Base-by-base conservation (phyloP, 2,888 invertebrate genomes). In the Aethes cnicana region DNA sequence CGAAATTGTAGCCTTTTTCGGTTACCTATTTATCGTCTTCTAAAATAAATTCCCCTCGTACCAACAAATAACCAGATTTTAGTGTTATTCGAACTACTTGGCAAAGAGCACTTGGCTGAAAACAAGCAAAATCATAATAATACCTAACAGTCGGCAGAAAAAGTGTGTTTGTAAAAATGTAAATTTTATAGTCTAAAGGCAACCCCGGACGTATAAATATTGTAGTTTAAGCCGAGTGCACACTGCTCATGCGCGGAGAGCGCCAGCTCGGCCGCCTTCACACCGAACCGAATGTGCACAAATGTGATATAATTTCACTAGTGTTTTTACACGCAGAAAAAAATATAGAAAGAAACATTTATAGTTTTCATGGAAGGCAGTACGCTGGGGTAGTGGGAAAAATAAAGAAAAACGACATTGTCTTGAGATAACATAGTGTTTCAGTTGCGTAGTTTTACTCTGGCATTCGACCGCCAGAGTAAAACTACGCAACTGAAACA, bases 141-240 rank as follows among this genome's bases (percentile, higher is more conserved):
- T 39, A 39, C 52, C 50, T 9, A 52, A 62, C 58, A 59, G 57
- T 55, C 54, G 58, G 59, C 60, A 62, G 61, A 60, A 66, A 59
- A 58, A 62, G 57, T 61, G 65, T 66, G 77, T 81, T 77, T 79
- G 83, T 83, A 78, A 83, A 84, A 86, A 86, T 86, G 84, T 81
- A 84, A 84, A 86, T 86, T 84, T 82, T 86, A 86, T 83, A 77
- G 81, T 77, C 69, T 65, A 70, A 61, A 56, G 67, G 63, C 64
- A 57, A 63, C 59, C 64, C 59, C 61, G 59, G 62, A 59, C 64
- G 70, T 79, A 85, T 85, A 85, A 86, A 86, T 86, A 85, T 85
- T 84, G 84, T 78, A 84, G 70, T 64, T 72, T 67, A 73, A 73
- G 69, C 69, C 66, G 64, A 65, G 64, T 77, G 77, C 79, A 78